A percentile compares a stretch with the other conserved stretches of the same genome.
These are phyloP conservation scores for Limnephilus auricula DNA, from an alignment of 2,888 invertebrate genomes.

Conservation along the genomic window DNA sequence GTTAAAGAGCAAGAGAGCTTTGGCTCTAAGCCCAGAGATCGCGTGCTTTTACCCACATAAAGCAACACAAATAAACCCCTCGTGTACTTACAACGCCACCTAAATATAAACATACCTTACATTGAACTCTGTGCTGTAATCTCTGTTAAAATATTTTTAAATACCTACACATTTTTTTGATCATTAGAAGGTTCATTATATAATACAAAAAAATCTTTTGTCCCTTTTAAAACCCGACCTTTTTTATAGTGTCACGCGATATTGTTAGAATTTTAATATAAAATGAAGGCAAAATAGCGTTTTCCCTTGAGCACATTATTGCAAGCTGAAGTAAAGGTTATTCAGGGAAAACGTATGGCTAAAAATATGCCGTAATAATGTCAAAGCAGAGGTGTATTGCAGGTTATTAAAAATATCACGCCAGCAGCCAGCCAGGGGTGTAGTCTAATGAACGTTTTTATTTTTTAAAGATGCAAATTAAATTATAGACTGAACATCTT, in stretches of 20 bases:
- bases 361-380: conserved; percentile 28
- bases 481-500: neutral
- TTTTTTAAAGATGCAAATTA: neutral
- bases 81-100: neutral
- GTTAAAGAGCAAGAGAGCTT: neutral
- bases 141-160: neutral
- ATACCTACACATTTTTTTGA: neutral
- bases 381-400: neutral
- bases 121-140: neutral
- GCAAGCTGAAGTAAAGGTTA: neutral
- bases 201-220: neutral
- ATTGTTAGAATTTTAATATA: conserved; percentile 3
- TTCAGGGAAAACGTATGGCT: conserved; percentile 2
- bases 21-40: neutral
- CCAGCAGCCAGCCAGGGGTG: neutral
- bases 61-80: neutral
- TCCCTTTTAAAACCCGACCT: neutral
- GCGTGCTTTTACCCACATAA: neutral
- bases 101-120: neutral
- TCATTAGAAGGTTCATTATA: neutral
- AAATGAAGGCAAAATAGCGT: neutral
- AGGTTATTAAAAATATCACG: conserved; percentile 32
- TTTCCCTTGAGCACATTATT: conserved; percentile 15
- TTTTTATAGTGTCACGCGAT: neutral
- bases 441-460: neutral